phyloP scores from a whole-genome alignment of 2,797 vertebrate species.

The Pangasius larnaudii region DNA sequence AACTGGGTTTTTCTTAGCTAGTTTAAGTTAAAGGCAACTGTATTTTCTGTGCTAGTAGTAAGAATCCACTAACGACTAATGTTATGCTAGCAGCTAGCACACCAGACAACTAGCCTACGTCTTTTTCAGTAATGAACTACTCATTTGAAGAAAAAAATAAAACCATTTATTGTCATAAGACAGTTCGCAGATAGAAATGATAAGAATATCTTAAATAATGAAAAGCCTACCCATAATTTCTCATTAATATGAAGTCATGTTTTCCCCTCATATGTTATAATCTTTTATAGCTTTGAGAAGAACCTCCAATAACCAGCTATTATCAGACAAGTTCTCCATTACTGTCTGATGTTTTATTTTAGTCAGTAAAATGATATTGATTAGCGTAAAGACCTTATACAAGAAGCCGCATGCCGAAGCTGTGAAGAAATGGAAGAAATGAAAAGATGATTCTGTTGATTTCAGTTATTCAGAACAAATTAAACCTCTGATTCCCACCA shows the following conservation, averaged over 20 bases:
- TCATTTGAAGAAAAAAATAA: not conserved
- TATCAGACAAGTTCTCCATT: not conserved
- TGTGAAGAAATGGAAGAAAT: slow-evolving; percentile 29
- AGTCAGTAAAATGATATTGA: slow-evolving; percentile 40
- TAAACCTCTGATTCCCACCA: not conserved
- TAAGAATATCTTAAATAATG: not conserved
- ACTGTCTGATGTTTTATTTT: slow-evolving; percentile 26
- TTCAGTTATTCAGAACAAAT: slow-evolving; percentile 28
- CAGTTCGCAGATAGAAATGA: not conserved
- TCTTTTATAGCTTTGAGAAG: not conserved
- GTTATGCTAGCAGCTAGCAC: not conserved
- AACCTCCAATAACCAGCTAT: not conserved
- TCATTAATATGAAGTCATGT: not conserved
- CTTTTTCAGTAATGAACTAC: not conserved
- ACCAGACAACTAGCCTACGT: slow-evolving; percentile 5
- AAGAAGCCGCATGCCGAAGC: not conserved
- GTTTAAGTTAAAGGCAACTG: too few species aligned
- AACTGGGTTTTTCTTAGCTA: not conserved
- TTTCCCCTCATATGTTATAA: not conserved
- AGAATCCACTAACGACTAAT: not conserved
- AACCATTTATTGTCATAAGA: not conserved
- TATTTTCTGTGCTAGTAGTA: too few species aligned
- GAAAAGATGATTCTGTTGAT: slow-evolving; percentile 32
- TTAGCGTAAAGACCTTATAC: slow-evolving; percentile 25
- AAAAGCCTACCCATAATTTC: not conserved